Evolutionary conservation across 2,113 vertebrate species (phyloP), one percentile per base, ranked within the genome.

Genomic region (Entelurus aequoreus): DNA sequence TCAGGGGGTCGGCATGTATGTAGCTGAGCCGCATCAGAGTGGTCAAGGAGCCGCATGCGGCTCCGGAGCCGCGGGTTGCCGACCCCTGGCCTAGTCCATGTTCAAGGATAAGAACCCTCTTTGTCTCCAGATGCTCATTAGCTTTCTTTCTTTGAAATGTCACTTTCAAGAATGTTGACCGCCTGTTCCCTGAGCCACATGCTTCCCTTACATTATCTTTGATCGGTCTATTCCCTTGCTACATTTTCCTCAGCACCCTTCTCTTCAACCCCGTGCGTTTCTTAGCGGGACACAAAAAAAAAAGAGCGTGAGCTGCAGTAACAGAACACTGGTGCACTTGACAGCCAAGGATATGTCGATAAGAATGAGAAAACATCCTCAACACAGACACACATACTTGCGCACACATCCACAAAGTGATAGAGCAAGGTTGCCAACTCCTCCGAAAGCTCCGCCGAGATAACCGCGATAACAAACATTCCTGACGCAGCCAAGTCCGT

Each of bases 381-480:
- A 76, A 44, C 49, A 63, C 58, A 54, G 16, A 70, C 54, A 61
- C 51, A 66, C 63, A 60, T 58, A 59, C 56, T 55, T 60, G 65
- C 50, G 66, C 68, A 62, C 54, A 51, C 64, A 60, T 60, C 42
- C 79, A 72, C 77, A 79, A 75, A 86, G 78, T 71, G 81, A 83
- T 84, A 59, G 65, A 77, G 76, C 69, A 70, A 75, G 72, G 81
- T 73, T 88, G 84, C 77, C 84, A 88, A 80, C 77, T 84, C 77
- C 80, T 87, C 74, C 76, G 75, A 86, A 85, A 83, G 80, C 84
- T 83, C 83, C 78, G 66, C 81, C 69, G 84, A 84, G 84, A 88
- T 86, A 87, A 84, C 79, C 62, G 75, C 60, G 84, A 87, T 87
- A 87, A 84, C 77, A 88, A 88, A 87, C 84, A 82, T 85, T 82